phyloP scores from a whole-genome alignment of 2,797 vertebrate species.

The Mormyrops boulengeri region DNA sequence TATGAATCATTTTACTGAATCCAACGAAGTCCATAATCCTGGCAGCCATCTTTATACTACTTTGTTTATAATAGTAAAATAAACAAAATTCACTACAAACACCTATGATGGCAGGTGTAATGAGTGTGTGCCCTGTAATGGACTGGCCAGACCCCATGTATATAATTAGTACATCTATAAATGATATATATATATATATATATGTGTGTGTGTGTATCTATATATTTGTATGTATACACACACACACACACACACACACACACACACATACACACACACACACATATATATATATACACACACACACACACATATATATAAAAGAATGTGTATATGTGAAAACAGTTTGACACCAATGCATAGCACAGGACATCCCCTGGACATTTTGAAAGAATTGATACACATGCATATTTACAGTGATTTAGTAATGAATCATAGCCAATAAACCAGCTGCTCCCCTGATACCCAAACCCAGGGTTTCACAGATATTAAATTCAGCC shows the following conservation, averaged over 20 bases:
- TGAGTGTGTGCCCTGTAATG: background rate
- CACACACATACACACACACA: too few species aligned
- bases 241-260: background rate
- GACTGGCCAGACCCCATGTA: background rate
- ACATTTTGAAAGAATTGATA: background rate
- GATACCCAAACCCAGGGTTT: background rate
- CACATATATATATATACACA: background rate
- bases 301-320: too few species aligned
- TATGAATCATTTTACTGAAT: background rate
- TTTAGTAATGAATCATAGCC: background rate
- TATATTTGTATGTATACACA: too few species aligned
- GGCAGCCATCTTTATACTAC: background rate
- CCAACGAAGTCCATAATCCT: background rate
- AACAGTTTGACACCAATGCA: too few species aligned
- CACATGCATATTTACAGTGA: background rate
- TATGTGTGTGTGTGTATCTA: background rate
- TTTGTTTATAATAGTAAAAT: background rate
- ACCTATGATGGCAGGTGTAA: background rate
- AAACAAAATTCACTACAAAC: background rate
- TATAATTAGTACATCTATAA: background rate
- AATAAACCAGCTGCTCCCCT: background rate
- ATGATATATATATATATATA: too few species aligned
- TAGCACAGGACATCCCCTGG: background rate
- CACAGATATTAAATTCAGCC: background rate
- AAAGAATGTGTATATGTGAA: background rate